Percentiles rank a stretch among this genome's conserved stretches.
Evolutionary conservation across 2,888 invertebrate genomes (phyloP).

Genomic region (Cabera pusaria): DNA sequence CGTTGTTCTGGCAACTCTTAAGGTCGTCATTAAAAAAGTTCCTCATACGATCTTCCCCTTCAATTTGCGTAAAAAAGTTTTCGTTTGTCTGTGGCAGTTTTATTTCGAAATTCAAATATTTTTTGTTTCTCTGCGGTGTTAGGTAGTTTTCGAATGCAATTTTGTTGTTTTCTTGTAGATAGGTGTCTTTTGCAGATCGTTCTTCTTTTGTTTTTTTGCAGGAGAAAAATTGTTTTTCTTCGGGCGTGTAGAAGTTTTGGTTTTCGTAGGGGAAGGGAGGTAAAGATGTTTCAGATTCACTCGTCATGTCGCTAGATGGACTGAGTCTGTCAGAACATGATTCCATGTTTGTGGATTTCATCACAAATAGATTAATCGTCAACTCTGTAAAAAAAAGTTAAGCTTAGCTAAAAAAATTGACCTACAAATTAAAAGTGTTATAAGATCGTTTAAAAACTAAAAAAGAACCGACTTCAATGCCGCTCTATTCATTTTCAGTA

Average conservation of each 20-base stretch:
- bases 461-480: too few relatives aligned
- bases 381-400: constrained; percentile 7
- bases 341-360: constrained; percentile 80
- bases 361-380: constrained; percentile 39
- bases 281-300: constrained; percentile 73
- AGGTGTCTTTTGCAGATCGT: constrained; percentile 56
- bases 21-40: constrained; percentile 63
- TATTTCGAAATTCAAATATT: constrained; percentile 74
- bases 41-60: constrained; percentile 64
- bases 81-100: constrained; percentile 71
- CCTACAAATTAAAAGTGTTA: too few relatives aligned
- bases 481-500: too few relatives aligned
- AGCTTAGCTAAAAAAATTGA: too few relatives aligned
- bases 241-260: constrained; percentile 60
- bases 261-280: constrained; percentile 71
- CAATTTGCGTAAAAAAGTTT: constrained; percentile 67
- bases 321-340: constrained; percentile 72
- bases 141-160: constrained; percentile 65
- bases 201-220: constrained; percentile 72
- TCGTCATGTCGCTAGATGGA: constrained; percentile 72
- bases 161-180: constrained; percentile 69
- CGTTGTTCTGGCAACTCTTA: constrained; percentile 69
- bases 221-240: constrained; percentile 69
- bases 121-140: constrained; percentile 65
- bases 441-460: too few relatives aligned